Evolutionary conservation across 2,888 invertebrate species (phyloP).

Genomic region (Chaetogeoica ovagalla): DNA sequence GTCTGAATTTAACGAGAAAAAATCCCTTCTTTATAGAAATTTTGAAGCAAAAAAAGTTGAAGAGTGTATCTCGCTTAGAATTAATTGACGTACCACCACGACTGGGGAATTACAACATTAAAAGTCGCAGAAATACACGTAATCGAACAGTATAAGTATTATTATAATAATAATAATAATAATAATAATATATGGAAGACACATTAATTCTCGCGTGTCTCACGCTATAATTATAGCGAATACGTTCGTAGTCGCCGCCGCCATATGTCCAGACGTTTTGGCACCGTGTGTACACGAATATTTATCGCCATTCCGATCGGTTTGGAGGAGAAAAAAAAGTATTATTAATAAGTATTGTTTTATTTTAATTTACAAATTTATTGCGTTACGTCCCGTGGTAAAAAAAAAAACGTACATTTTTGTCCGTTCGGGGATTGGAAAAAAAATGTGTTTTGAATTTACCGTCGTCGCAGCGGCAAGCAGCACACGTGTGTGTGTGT

Average conservation of each 20-base stretch:
- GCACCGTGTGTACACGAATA: slow-evolving; percentile 9
- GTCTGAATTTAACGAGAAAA: too few relatives aligned
- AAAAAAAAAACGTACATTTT: not conserved
- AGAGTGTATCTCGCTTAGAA: too few relatives aligned
- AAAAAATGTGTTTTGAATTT: slow-evolving; percentile 17
- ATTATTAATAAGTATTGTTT: not conserved
- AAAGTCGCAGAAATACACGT: slow-evolving; percentile 24
- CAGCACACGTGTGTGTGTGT: too few relatives aligned
- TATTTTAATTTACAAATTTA: not conserved
- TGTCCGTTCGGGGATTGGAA: not conserved
- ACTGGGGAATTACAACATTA: not conserved
- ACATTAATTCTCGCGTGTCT: slow-evolving; percentile 38
- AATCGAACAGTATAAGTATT: not conserved
- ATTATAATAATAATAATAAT: too few relatives aligned
- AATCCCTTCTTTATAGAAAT: too few relatives aligned
- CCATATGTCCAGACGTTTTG: slow-evolving; percentile 44
- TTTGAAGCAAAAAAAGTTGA: too few relatives aligned
- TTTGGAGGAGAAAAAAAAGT: not conserved
- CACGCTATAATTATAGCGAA: not conserved
- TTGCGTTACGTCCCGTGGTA: not conserved
- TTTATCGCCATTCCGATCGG: slow-evolving; percentile 24
- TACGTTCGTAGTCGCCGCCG: too few relatives aligned
- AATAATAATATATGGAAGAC: slow-evolving; percentile 23
- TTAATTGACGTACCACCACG: too few relatives aligned
- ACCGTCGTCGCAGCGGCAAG: not conserved